Base-by-base conservation (phyloP, 2,888 invertebrate genomes). In the Coelogynopora nodosa region DNA sequence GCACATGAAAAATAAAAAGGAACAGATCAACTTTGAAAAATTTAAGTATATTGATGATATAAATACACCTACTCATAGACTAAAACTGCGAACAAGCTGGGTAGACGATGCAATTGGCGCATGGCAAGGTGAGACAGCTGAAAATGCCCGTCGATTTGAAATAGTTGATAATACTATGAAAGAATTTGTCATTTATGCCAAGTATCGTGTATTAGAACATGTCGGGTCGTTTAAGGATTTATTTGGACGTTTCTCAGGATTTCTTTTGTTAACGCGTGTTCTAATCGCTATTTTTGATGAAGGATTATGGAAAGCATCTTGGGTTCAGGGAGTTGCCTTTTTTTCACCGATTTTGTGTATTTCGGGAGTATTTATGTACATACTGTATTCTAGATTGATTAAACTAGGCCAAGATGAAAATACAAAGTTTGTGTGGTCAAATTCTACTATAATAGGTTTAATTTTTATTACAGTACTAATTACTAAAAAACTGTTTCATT, bases 141-240 rank as follows among this genome's bases (percentile, higher is more conserved):
- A 74, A 74, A 26, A 13, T 74, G 74, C 74, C 23, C 74, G 74
- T 23, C 18, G 74, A 74, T 74, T 74, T 74, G 74, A 74, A 26
- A 23, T 74, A n/a, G 74, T 74, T 74, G 74, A 74, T 23, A 74
- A 74, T 26, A 74, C 74, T 2, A 5, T 13, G 5, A 74, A 74
- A 23, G 74, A 74, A 74, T 23, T 74, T 23, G 23, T 74, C 5
- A 74, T n/a, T 5, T 74, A 74, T 74, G 74, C 74, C 2, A 74
- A 74, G 23, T 74, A 74, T 74, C 74, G 74, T n/a, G 27, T 74
- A 23, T 10, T n/a, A n/a, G 74, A 74, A 74, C 74, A 74, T 74
- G 23, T 74, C 5, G 74, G 74, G 27, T 5, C 74, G 23, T 74
- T 74, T 74, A 10, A 26, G 5, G 74, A 74, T 23, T n/a, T 23